Conservation (phyloP, 2,888 invertebrate species). For the Hirudinaria manillensis region DNA sequence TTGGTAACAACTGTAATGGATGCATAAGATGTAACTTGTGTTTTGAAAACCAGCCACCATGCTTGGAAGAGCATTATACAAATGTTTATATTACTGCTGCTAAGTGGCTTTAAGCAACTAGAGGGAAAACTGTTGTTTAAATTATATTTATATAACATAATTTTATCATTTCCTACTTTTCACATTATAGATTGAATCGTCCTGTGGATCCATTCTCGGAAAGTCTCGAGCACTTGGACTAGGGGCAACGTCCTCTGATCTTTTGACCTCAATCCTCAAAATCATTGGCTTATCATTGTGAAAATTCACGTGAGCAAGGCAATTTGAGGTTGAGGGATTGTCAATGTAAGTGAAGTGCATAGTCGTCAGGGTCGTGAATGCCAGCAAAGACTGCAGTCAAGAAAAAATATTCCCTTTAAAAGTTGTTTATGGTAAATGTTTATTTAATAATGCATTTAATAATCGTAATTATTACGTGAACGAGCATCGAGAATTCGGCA, state of each 20-base stretch:
- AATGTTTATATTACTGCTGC: no score
- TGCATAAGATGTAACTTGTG: no score
- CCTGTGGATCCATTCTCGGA: neutral
- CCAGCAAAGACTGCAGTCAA: neutral
- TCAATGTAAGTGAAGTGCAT: slow-evolving; percentile 3
- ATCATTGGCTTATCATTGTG: slow-evolving; percentile 1
- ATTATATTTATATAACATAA: no score
- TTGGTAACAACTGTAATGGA: no score
- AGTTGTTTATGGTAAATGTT: no score
- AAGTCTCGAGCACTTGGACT: neutral
- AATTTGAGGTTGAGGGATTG: slow-evolving; percentile 1
- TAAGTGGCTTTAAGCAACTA: no score
- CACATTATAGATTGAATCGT: neutral
- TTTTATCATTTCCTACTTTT: neutral
- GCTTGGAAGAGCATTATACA: no score
- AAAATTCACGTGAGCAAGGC: neutral
- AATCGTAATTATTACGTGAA: neutral
- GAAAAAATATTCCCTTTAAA: no score
- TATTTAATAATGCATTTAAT: no score
- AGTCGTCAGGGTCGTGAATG: neutral
- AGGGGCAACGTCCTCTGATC: neutral
- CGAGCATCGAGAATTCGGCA: slow-evolving; percentile 13
- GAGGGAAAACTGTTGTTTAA: no score
- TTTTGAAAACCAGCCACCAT: no score
- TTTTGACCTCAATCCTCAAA: slow-evolving; percentile 12